These are phyloP conservation scores for Hipposideros larvatus DNA, from an alignment of 2,797 vertebrate species.

Conservation along the genomic window DNA sequence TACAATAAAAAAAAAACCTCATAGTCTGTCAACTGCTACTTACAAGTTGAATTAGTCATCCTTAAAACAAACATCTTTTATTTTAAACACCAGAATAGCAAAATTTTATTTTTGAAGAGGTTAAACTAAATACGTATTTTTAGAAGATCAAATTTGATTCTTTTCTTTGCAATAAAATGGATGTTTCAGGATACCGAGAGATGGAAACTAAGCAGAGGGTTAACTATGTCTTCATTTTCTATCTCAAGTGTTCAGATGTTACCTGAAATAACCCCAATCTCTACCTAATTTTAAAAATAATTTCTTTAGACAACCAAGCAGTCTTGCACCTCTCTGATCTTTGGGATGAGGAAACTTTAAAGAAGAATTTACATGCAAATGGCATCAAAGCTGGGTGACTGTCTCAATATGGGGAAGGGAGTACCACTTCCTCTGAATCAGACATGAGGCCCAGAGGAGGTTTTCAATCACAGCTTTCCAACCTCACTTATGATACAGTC, in stretches of 20 bases:
- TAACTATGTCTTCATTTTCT: background rate
- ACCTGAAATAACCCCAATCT: background rate
- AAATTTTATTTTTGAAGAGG: background rate
- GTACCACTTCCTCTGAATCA: background rate
- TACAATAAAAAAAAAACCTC: background rate
- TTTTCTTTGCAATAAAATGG: background rate
- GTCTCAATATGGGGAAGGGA: background rate
- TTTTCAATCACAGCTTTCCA: background rate
- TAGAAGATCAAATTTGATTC: background rate
- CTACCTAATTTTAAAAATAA: background rate
- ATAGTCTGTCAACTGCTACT: background rate
- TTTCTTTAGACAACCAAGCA: background rate
- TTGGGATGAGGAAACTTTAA: background rate
- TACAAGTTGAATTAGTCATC: background rate
- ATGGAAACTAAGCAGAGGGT: background rate
- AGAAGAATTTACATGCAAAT: background rate
- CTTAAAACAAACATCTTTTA: background rate
- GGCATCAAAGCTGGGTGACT: background rate
- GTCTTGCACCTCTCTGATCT: background rate
- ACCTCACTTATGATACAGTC: background rate
- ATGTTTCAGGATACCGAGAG: background rate
- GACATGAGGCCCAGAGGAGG: background rate
- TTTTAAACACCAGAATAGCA: slow-evolving; percentile 43
- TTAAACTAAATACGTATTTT: background rate
- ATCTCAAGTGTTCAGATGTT: background rate